Base-by-base conservation (phyloP, 2,797 vertebrate species). In the Tenualosa thibaudeaui region DNA sequence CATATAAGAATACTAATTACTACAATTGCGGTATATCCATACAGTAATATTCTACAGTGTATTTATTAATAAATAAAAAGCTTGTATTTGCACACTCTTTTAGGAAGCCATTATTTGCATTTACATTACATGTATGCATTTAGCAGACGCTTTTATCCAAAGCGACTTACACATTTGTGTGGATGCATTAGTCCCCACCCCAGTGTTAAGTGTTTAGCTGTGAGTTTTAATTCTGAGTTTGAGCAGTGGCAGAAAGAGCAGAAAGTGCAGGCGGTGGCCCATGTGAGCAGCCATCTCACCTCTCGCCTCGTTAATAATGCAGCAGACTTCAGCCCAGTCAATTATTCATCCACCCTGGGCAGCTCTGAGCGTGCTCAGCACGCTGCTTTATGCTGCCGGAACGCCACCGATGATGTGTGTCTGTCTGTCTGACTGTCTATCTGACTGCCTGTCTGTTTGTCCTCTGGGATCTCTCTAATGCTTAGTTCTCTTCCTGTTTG, bases 331-430 rank as follows among this genome's bases (percentile, higher is more conserved):
- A 37, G 65, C 26, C 65, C 65, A 87, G 90, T 90, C 86, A 90
- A 22, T 84, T 88, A 62, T 89, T 86, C 83, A 85, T 86, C 89
- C 89, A 89, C 87, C 88, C 89, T 88, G 86, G 90, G 24, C 62
- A 5, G 17, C 31, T 5, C 19, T 5, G 19, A 17, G 37, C 19
- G 37, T 40, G 5, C 37, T 6, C 31, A 71, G 65, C 65, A 37
- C 26, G 10, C 26, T 4, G 8, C 26, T 15, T 31, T 13, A 37
- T 12, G 37, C 37, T 75, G 68, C 37, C 43, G 68, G 31, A 13
- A 43, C 15, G 5, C 31, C 19, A 22, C 40, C 13, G 68, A 9
- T 43, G 53, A 54, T 54, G 15, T 31, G 31, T 31, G 26, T 37
- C 37, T 78, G 71, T 78, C 68, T 43, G 31, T 19, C 17, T 46